phyloP scores from a whole-genome alignment of 1,140 invertebrate species.

The Agraylea sexmaculata region DNA sequence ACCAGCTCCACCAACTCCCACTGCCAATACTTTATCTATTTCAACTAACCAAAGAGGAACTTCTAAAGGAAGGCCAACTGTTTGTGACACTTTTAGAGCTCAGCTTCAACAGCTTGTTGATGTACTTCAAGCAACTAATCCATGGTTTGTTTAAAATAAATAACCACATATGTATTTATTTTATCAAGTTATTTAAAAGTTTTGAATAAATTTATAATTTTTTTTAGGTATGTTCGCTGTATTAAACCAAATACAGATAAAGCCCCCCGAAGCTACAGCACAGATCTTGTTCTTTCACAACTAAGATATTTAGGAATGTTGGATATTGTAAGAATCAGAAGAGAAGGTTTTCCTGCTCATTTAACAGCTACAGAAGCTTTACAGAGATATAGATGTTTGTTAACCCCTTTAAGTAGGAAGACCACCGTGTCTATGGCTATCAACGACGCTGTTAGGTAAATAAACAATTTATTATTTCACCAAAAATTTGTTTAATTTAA shows the following conservation, averaged over 20 bases:
- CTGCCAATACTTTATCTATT: slow-evolving; percentile 8
- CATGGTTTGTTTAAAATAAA: slow-evolving; percentile 52
- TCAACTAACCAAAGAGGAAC: slow-evolving; percentile 70
- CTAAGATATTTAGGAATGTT: slow-evolving; percentile 90
- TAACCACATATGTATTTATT: neutral
- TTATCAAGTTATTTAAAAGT: neutral
- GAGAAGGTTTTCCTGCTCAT: slow-evolving; percentile 89
- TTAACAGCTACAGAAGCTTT: slow-evolving; percentile 68
- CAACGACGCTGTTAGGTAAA: slow-evolving; percentile 42
- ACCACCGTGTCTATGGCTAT: slow-evolving; percentile 28
- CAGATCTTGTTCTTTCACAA: slow-evolving; percentile 77
- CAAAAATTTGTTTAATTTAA: slow-evolving; percentile 2
- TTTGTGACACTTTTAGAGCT: slow-evolving; percentile 84
- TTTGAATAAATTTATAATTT: slow-evolving; percentile 4
- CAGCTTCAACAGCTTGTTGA: slow-evolving; percentile 87
- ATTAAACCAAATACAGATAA: slow-evolving; percentile 91
- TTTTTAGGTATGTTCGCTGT: slow-evolving; percentile 76
- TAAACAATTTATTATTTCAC: slow-evolving; percentile 9
- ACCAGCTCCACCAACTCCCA: slow-evolving; percentile 7
- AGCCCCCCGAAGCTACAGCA: slow-evolving; percentile 70
- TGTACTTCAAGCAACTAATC: slow-evolving; percentile 80
- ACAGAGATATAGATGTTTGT: slow-evolving; percentile 63
- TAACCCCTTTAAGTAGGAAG: slow-evolving; percentile 23
- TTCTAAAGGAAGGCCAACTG: slow-evolving; percentile 83
- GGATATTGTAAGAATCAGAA: slow-evolving; percentile 87